Base-by-base conservation (phyloP, 2,888 invertebrate species). In the Lasioglossum lativentre region DNA sequence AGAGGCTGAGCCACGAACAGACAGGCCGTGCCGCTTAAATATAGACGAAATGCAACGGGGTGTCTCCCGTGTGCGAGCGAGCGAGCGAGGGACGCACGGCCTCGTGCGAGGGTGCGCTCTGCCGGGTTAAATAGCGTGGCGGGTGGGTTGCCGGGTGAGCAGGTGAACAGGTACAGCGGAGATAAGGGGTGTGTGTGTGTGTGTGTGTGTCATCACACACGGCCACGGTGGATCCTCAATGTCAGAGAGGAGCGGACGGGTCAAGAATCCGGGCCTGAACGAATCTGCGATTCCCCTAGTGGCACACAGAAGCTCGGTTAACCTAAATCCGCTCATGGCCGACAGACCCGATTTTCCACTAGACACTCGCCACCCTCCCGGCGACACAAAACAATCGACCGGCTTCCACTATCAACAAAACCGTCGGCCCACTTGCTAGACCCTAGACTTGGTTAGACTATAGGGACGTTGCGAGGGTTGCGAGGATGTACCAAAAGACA, bases 31-130 rank as follows among this genome's bases (percentile, higher is more conserved):
- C 89, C 88, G 90, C 92, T 93, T 93, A 93, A 93, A 93, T 93
- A 93, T 93, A 93, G 93, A 93, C 91, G 91, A 93, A 93, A 92
- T 92, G 92, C 92, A 93, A 92, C 90, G 90, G 89, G 90, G 88
- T 92, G 93, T 92, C 91, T 92, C 88, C 86, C 85, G 82, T 56
- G 76, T 52, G 34, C 34, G 1, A 34, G 77, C n/a, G 75, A 38
- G n/a, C 56, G n/a, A n/a, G 56, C n/a, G 75, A 82, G 75, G n/a
- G 70, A 68, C 52, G 78, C 80, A 63, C 47, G 74, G 52, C 68
- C 68, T 68, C 68, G 56, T 56, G 56, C 56, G 56, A 56, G 56
- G 63, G 63, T 63, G 63, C 63, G 63, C 63, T 63, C 63, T 4
- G 6, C 63, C 63, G 63, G 68, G 38, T 38, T 68, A 68, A 38